Conservation (phyloP, 37 sponge, comb jelly and placozoan genomes). For the Hormiphora californensis region DNA sequence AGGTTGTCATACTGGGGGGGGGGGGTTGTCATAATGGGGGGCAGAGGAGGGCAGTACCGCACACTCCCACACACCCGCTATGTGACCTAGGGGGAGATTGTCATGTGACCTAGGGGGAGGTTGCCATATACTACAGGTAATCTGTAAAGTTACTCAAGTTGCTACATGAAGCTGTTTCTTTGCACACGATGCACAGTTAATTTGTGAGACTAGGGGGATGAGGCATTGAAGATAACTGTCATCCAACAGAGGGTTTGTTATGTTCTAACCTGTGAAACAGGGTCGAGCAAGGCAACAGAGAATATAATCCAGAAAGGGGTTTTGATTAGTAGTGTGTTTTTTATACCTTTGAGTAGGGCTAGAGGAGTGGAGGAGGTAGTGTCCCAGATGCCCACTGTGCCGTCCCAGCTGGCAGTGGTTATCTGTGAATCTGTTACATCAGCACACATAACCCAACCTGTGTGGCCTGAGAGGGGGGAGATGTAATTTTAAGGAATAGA, state of each 20-base stretch:
- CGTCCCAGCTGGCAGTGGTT: constrained; percentile 30
- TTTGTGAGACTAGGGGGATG: no score
- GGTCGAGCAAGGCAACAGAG: not conserved
- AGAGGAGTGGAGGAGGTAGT: not conserved
- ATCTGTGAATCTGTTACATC: constrained; percentile 24
- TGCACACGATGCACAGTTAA: no score
- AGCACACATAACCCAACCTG: constrained; percentile 45
- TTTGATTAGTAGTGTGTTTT: not conserved
- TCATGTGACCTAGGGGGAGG: constrained; percentile 14
- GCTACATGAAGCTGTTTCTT: no score
- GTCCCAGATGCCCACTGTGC: constrained; percentile 26
- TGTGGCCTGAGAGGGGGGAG: constrained; percentile 23
- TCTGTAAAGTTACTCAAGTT: no score
- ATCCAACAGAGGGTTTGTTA: no score
- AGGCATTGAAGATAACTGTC: no score
- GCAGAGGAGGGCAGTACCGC: not conserved
- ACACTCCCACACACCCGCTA: constrained; percentile 45
- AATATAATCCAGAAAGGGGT: not conserved
- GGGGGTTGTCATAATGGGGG: not conserved
- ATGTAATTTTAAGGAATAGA: not conserved
- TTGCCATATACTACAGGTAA: constrained; percentile 1
- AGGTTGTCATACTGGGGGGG: not conserved
- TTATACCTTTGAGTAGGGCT: not conserved
- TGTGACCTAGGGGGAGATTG: constrained; percentile 30
- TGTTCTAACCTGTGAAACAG: no score